Conservation (phyloP, 2,797 vertebrate species). For the Sebastes nivosus region DNA sequence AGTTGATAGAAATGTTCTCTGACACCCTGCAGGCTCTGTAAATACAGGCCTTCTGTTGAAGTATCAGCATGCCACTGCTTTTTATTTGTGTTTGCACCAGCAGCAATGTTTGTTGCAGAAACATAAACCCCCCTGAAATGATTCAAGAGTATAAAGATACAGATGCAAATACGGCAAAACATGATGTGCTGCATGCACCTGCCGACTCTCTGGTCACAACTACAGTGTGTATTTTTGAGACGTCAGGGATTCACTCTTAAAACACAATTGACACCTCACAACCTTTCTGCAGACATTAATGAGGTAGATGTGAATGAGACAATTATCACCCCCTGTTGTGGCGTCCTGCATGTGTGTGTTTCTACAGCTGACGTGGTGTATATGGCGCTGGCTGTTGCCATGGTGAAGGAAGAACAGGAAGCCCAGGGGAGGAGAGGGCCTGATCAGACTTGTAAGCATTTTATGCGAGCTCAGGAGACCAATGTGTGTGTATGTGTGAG, state of each 20-base stretch:
- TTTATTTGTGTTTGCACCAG: not conserved
- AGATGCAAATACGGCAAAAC: not conserved
- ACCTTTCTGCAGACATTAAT: not conserved
- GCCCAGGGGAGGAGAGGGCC: slow-evolving; percentile 21
- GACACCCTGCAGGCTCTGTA: not conserved
- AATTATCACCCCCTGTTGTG: not conserved
- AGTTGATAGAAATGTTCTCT: not conserved
- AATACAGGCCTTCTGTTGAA: not conserved
- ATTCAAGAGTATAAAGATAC: not conserved
- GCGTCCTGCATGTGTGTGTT: not conserved
- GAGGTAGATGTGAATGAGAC: not conserved
- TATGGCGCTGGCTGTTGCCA: slow-evolving; percentile 44
- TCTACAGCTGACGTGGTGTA: not conserved
- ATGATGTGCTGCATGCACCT: not conserved
- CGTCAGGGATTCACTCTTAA: not conserved
- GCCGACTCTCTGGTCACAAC: not conserved
- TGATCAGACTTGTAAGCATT: slow-evolving; percentile 48
- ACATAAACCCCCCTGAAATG: not conserved
- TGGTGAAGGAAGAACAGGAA: slow-evolving; percentile 45
- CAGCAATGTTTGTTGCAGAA: slow-evolving; percentile 1
- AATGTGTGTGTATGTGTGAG: not conserved
- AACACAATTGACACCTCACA: slow-evolving; percentile 14
- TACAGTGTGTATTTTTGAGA: not conserved
- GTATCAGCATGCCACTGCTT: not conserved
- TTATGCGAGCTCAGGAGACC: not conserved